Conservation (phyloP, 2,888 invertebrate species). For the Gastracanthus pulcherrimus region DNA sequence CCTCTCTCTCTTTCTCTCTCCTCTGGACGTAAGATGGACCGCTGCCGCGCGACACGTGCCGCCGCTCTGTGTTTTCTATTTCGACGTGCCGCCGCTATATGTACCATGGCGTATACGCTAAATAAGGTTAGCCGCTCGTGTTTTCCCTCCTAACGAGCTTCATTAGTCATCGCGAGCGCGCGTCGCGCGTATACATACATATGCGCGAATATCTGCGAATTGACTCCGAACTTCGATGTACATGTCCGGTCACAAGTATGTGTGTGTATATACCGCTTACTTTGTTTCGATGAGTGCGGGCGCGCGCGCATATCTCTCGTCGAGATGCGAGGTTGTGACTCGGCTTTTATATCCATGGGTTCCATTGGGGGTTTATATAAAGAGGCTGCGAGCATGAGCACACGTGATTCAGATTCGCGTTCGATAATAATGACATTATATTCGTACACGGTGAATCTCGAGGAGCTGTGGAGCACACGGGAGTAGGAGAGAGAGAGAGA, state of each 20-base stretch:
- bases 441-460: too few relatives aligned
- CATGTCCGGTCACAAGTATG: slow-evolving; percentile 3
- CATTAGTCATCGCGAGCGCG: slow-evolving; percentile 50
- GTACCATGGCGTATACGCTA: slow-evolving; percentile 9
- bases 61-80: slow-evolving; percentile 21
- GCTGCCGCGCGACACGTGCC: slow-evolving; percentile 15
- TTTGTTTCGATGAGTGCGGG: slow-evolving; percentile 13
- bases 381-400: too few relatives aligned
- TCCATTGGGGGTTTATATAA: slow-evolving; percentile 13
- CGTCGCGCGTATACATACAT: not conserved
- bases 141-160: slow-evolving; percentile 46
- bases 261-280: slow-evolving; percentile 17
- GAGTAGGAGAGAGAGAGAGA: not conserved
- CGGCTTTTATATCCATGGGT: too few relatives aligned
- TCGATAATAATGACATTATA: slow-evolving; percentile 56
- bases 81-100: too few relatives aligned
- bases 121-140: slow-evolving; percentile 33
- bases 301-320: not conserved
- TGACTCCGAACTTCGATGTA: too few relatives aligned
- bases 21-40: not conserved
- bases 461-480: too few relatives aligned
- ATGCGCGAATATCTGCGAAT: slow-evolving; percentile 28
- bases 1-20: too few relatives aligned
- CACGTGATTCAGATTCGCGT: slow-evolving; percentile 52
- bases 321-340: not conserved